Base-by-base conservation (phyloP, 2,113 vertebrate species). In the Lepisosteus osseus region DNA sequence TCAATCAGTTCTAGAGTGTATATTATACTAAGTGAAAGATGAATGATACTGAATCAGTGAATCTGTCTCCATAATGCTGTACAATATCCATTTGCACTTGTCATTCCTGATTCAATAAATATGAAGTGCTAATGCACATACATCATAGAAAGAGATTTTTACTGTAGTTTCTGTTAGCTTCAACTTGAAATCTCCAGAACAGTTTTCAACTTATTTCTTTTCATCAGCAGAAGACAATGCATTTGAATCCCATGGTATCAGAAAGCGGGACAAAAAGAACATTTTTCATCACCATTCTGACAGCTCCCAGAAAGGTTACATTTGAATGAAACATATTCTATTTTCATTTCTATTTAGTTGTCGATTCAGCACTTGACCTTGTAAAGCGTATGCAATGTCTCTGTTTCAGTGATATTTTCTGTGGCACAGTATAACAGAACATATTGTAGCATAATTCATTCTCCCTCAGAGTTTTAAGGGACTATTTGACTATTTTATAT, bases 211-310 rank as follows among this genome's bases (percentile, higher is more conserved):
- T 45, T n/a, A 45, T 11, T 72, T 61, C 54, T 70, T 67, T 67
- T 47, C 7, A 7, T 65, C 67, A 17, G 62, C 64, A 64, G 56
- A 72, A 66, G 56, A 62, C 63, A 43, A 69, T 70, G 61, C 44
- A 55, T 61, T 68, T 7, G 79, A 80, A 70, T 77, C 80, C 61
- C 81, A 65, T 77, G 72, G 45, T 67, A 76, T 47, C 57, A 55
- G 45, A 2, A 41, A 42, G 11, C 67, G 76, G 72, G 57, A 12
- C 14, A 69, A 61, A 56, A 59, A 54, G 61, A 56, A 62, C 74
- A 77, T 70, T 74, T 12, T 70, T 70, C 79, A 65, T 77, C 74
- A 71, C 77, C 76, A 51, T 75, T 79, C 68, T 74, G 76, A 72
- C 72, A 75, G 51, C 51, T 71, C 44, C 75, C 78, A 84, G 71